A percentile compares a stretch with the other conserved stretches of the same genome.
phyloP scores from a whole-genome alignment of 1,140 invertebrate species.

The Popillia japonica region DNA sequence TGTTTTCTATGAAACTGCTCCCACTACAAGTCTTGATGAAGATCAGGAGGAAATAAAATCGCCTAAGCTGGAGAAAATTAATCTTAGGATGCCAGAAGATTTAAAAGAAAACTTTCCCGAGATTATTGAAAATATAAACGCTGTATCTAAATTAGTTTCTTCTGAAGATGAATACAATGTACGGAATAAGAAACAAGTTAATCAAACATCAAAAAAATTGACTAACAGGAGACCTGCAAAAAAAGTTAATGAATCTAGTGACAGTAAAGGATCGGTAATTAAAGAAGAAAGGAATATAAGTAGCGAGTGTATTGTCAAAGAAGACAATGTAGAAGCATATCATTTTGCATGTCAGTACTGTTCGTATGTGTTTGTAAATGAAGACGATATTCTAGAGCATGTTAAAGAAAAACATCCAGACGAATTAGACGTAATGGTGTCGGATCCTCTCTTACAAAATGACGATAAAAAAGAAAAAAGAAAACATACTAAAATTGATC shows the following conservation, averaged over 20 bases:
- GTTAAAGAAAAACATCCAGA: slow-evolving; percentile 54
- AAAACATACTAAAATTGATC: slow-evolving; percentile 57
- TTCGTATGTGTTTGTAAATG: slow-evolving; percentile 51
- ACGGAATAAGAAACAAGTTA: background rate
- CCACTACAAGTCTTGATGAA: background rate
- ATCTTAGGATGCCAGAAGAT: background rate
- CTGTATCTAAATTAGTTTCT: background rate
- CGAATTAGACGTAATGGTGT: slow-evolving; percentile 24
- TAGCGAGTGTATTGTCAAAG: background rate
- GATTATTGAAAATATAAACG: background rate
- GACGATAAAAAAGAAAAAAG: slow-evolving; percentile 43
- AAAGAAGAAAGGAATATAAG: background rate
- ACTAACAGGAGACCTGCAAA: background rate
- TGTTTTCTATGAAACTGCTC: slow-evolving; percentile 44
- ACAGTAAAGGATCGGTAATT: background rate
- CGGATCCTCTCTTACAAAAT: slow-evolving; percentile 27
- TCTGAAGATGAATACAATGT: background rate
- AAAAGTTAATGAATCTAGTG: background rate
- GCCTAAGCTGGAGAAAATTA: background rate
- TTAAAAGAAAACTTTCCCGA: background rate
- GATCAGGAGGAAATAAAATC: background rate
- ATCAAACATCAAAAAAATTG: background rate
- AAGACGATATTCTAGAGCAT: slow-evolving; percentile 56
- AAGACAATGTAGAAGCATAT: slow-evolving; percentile 23
- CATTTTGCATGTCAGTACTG: slow-evolving; percentile 58